A percentile compares a stretch with the other conserved stretches of the same genome.
These are phyloP conservation scores for Crocallis elinguaria DNA, from an alignment of 2,888 invertebrate genomes.

Conservation along the genomic window DNA sequence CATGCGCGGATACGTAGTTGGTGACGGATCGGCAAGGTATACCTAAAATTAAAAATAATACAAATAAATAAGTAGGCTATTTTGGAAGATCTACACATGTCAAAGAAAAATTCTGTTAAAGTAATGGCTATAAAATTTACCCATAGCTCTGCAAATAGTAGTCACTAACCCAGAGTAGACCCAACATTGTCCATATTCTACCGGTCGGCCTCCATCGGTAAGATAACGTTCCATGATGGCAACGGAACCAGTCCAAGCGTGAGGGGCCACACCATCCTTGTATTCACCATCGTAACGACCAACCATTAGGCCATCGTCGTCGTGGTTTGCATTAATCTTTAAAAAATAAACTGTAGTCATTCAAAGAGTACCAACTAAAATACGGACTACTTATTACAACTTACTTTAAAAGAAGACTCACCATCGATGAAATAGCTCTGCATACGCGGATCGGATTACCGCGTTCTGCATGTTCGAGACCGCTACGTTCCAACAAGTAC, in stretches of 20 bases:
- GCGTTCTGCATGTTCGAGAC: conserved; percentile 86
- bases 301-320: conserved; percentile 88
- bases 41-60: conserved; percentile 60
- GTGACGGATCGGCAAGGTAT: conserved; percentile 91
- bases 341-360: conserved; percentile 22
- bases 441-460: conserved; percentile 89
- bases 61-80: background rate
- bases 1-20: conserved; percentile 92
- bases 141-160: conserved; percentile 89
- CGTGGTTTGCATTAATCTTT: conserved; percentile 88
- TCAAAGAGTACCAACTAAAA: background rate
- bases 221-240: conserved; percentile 89
- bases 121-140: too few species aligned
- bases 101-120: background rate
- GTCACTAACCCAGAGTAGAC: conserved; percentile 90
- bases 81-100: background rate
- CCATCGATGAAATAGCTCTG: conserved; percentile 90
- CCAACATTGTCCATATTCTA: conserved; percentile 92
- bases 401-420: conserved; percentile 60
- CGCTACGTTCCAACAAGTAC: conserved; percentile 87
- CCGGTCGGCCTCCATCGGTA: conserved; percentile 86
- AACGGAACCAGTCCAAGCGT: conserved; percentile 91
- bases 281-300: conserved; percentile 90
- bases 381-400: too few species aligned
- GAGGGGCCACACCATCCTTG: conserved; percentile 88